These are phyloP conservation scores for Eupeodes latifasciatus DNA, from an alignment of 2,888 invertebrate species.

Conservation along the genomic window DNA sequence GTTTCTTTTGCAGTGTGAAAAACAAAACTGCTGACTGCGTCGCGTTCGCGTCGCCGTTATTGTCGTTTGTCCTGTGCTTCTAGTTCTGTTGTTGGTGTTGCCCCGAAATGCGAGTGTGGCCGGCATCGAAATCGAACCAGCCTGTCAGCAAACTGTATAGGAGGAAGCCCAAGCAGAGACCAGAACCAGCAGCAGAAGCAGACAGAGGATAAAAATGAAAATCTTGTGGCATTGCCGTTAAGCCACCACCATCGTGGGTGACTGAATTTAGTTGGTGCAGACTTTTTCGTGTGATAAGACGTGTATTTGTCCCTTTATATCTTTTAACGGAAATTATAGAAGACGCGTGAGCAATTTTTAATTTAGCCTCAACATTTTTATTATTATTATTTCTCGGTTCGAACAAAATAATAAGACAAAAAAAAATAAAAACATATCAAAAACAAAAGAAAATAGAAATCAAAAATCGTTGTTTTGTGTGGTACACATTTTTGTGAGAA, in stretches of 20 bases:
- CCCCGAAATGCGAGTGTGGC: slow-evolving; percentile 54
- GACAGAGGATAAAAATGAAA: slow-evolving; percentile 72
- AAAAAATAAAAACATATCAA: neutral
- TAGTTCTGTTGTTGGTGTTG: slow-evolving; percentile 13
- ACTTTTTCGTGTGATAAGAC: slow-evolving; percentile 76
- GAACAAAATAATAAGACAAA: neutral
- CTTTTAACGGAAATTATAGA: slow-evolving; percentile 37
- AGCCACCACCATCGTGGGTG: slow-evolving; percentile 75
- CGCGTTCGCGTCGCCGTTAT: slow-evolving; percentile 64
- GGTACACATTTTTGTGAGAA: neutral
- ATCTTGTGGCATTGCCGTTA: slow-evolving; percentile 72
- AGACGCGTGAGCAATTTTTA: slow-evolving; percentile 56
- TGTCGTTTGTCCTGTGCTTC: slow-evolving; percentile 48
- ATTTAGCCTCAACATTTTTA: slow-evolving; percentile 13
- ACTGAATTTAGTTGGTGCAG: slow-evolving; percentile 77
- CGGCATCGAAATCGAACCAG: slow-evolving; percentile 50
- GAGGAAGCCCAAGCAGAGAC: neutral
- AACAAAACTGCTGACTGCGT: slow-evolving; percentile 58
- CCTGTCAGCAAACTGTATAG: neutral
- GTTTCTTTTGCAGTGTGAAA: slow-evolving; percentile 56
- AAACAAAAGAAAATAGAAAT: neutral
- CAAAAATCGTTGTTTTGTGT: neutral
- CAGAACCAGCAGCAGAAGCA: neutral
- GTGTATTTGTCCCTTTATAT: slow-evolving; percentile 58
- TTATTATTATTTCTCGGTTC: slow-evolving; percentile 1